Percentiles rank a stretch among this genome's conserved stretches.
Conservation (phyloP, 2,888 invertebrate species). For the Gryllus longicercus region DNA sequence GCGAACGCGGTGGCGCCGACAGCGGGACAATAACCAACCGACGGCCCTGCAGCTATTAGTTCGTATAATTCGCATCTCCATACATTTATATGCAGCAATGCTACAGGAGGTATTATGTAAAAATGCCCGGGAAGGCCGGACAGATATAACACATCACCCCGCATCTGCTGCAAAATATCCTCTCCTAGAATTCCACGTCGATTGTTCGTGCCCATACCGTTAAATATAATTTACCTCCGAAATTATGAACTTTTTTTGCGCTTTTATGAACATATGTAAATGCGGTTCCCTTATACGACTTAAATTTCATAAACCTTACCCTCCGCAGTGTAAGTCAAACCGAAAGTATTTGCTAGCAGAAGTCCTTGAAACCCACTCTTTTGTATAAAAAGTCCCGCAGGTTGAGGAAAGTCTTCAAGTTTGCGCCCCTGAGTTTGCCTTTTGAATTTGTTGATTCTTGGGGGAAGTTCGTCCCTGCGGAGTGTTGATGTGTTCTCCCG, state of each 20-base stretch:
- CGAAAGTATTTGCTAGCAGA: neutral
- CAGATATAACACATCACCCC: neutral
- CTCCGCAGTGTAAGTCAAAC: neutral
- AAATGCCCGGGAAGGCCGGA: neutral
- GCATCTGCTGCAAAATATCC: neutral
- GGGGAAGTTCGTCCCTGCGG: neutral
- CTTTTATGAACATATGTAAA: neutral
- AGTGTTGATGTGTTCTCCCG: constrained; percentile 6
- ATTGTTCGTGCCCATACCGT: neutral
- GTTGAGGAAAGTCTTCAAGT: constrained; percentile 1
- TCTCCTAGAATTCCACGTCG: neutral
- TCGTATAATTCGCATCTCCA: constrained; percentile 17
- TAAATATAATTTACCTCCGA: neutral
- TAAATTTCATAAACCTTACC: constrained; percentile 1
- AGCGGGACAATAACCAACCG: neutral
- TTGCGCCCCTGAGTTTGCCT: constrained; percentile 8
- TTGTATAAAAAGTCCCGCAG: neutral
- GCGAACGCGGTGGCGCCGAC: too few relatives aligned
- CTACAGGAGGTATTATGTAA: constrained; percentile 2
- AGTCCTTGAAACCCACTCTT: neutral
- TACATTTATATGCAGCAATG: constrained; percentile 2
- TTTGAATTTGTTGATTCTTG: constrained; percentile 4
- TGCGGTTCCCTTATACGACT: neutral
- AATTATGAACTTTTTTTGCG: neutral
- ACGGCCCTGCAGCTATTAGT: neutral